Base-by-base conservation (phyloP, 2,113 vertebrate genomes). In the Ardeotis arabs region DNA sequence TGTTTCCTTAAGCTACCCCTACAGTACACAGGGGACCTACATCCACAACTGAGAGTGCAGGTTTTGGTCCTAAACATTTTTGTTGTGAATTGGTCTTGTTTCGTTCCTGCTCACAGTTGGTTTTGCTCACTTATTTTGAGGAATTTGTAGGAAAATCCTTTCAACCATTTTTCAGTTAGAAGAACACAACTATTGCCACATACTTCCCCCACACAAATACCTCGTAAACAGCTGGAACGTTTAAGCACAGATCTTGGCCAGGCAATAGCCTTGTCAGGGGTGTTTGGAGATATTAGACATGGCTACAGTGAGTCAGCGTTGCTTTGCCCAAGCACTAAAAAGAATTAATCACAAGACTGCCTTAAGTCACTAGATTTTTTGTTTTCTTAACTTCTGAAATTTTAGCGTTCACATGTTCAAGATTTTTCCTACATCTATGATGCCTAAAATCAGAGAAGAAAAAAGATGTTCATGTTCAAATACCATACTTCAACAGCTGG, bases 291-390 rank as follows among this genome's bases (percentile, higher is more conserved):
- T 84, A 41, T 29, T 81, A 28, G 60, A 56, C 76, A 84, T 79
- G 69, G 92, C 90, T 92, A 92, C 74, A 95, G 31, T 95, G 94
- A 96, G 80, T 95, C 96, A 96, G 77, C 82, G 45, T 24, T 87
- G n/a, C 86, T 84, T 96, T 95, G 80, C 84, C 84, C 84, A 76
- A 76, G 39, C 33, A 53, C 86, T 93, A 49, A 73, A 95, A 93
- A 44, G 49, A 47, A 67, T 87, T 79, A 37, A 92, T 94, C 90
- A 96, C 45, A 84, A 80, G 90, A 73, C 52, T 68, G 60, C 2
- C 31, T 84, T 79, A 75, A 90, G 29, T 79, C n/a, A 58, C 14
- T 49, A 17, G 0, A 8, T 39, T 27, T 16, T 44, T 82, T 82
- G 8, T 78, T 31, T 73, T 45, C 80, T 77, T 49, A 39, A 35